Evolutionary conservation across 1,140 invertebrate genomes (phyloP).

Genomic region (Drosophila pallidifrons): DNA sequence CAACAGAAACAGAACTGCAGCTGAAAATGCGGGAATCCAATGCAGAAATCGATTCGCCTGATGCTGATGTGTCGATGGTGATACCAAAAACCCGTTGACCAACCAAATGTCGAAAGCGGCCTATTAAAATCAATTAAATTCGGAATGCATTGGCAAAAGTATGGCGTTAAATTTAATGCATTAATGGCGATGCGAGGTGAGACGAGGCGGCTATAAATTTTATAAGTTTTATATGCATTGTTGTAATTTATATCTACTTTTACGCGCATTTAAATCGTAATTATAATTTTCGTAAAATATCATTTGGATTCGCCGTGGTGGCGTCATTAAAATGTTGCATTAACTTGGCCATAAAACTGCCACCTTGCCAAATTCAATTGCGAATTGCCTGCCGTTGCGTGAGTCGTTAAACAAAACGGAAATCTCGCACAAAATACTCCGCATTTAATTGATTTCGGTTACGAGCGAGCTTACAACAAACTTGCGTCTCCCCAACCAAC

Average conservation of each 20-base stretch:
- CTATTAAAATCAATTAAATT: slow-evolving; percentile 78
- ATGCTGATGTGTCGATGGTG: slow-evolving; percentile 9
- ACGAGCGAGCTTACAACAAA: slow-evolving; percentile 7
- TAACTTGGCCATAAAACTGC: slow-evolving; percentile 32
- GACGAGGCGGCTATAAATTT: slow-evolving; percentile 59
- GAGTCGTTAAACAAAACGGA: slow-evolving; percentile 19
- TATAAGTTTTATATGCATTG: slow-evolving; percentile 15
- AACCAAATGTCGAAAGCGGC: slow-evolving; percentile 18
- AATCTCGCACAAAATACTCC: slow-evolving; percentile 2
- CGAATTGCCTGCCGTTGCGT: slow-evolving; percentile 13
- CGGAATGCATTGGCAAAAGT: slow-evolving; percentile 27
- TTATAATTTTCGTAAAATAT: slow-evolving; percentile 46
- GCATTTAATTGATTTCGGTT: slow-evolving; percentile 39
- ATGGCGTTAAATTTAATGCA: slow-evolving; percentile 62
- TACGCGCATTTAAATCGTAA: slow-evolving; percentile 35
- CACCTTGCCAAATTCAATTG: not conserved
- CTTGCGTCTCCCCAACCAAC: slow-evolving; percentile 1
- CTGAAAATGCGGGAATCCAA: not conserved
- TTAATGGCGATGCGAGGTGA: slow-evolving; percentile 35
- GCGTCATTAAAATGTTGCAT: slow-evolving; percentile 26
- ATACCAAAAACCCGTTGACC: slow-evolving; percentile 3
- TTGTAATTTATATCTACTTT: slow-evolving; percentile 30
- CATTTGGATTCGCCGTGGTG: not conserved
- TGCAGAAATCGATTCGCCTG: slow-evolving; percentile 28
- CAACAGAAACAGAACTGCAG: slow-evolving; percentile 39